Evolutionary conservation across 2,888 invertebrate species (phyloP).

Genomic region (Bombyx huttoni): DNA sequence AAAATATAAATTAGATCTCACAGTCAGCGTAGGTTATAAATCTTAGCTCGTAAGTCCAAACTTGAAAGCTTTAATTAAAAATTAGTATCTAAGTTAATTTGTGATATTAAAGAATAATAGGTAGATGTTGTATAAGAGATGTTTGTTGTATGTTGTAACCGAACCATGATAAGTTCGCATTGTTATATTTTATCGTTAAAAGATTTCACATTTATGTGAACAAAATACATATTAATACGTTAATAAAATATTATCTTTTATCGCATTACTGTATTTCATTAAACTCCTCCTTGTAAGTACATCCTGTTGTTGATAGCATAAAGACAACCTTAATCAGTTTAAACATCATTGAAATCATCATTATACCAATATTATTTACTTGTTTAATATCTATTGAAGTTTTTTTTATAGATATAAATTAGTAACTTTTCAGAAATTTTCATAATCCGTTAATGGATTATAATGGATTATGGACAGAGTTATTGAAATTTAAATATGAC

Average conservation of each 20-base stretch:
- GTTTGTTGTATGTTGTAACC: slow-evolving; percentile 50
- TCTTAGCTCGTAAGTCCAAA: slow-evolving; percentile 58
- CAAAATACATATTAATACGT: slow-evolving; percentile 50
- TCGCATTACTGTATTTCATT: slow-evolving; percentile 58
- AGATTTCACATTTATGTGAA: slow-evolving; percentile 58
- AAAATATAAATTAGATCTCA: slow-evolving; percentile 59
- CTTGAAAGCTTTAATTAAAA: slow-evolving; percentile 67
- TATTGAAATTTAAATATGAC: too few relatives aligned
- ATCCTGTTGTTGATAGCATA: too few relatives aligned
- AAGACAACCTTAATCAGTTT: too few relatives aligned
- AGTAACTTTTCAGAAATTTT: too few relatives aligned
- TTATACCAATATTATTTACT: too few relatives aligned
- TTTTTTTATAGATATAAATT: too few relatives aligned
- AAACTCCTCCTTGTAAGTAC: slow-evolving; percentile 2
- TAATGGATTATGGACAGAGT: too few relatives aligned
- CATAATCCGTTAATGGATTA: too few relatives aligned
- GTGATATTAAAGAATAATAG: slow-evolving; percentile 69
- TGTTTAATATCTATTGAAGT: too few relatives aligned
- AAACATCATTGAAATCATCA: too few relatives aligned
- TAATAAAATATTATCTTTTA: slow-evolving; percentile 54
- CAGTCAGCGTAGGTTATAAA: slow-evolving; percentile 39
- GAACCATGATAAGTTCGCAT: slow-evolving; percentile 52
- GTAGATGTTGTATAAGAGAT: slow-evolving; percentile 60
- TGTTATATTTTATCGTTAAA: slow-evolving; percentile 71
- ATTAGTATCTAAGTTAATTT: slow-evolving; percentile 61